Base-by-base conservation (phyloP, 2,797 vertebrate genomes). In the Scarus forsteni region DNA sequence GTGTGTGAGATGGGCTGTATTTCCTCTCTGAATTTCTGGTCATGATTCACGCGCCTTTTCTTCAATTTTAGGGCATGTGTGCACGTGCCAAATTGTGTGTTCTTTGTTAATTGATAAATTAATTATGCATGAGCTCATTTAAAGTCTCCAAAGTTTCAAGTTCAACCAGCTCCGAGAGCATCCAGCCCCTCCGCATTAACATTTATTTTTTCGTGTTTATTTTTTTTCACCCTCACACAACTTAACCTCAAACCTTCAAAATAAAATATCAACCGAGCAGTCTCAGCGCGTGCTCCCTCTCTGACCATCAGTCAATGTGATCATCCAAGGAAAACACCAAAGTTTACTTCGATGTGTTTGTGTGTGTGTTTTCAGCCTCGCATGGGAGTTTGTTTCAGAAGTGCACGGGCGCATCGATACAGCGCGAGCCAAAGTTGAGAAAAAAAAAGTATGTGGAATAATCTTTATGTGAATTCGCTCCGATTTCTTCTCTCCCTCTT, bases 331-430 rank as follows among this genome's bases (percentile, higher is more conserved):
- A 76, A 80, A 70, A 79, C 18, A 42, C 60, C 56, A 40, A 77
- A 85, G 81, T 88, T 85, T 63, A 50, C 63, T 62, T 53, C n/a
- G 48, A 55, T 66, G 51, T 85, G 44, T 58, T 45, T 60, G 38
- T 58, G 46, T 59, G 69, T 68, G 72, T 78, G 74, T 73, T 73
- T 80, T 71, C 68, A 77, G 56, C 62, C 79, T 76, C 81, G 61
- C 85, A 51, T 66, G 89, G 84, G 89, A 90, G 84, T 87, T 87
- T 56, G 77, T 84, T 83, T 89, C 63, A 70, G 85, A 88, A 83
- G 85, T 86, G 27, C 27, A 27, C 27, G 58, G 36, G 73, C 77
- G 70, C 85, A 79, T 91, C 89, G 75, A 91, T 91, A 85, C 55
- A 61, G 69, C 18, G 70, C 81, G 67, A 75, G 74, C 69, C 73